Percentiles rank a stretch among this genome's conserved stretches.
These are phyloP conservation scores for Chaetura pelagica DNA, from an alignment of 2,113 vertebrate genomes.

Conservation along the genomic window DNA sequence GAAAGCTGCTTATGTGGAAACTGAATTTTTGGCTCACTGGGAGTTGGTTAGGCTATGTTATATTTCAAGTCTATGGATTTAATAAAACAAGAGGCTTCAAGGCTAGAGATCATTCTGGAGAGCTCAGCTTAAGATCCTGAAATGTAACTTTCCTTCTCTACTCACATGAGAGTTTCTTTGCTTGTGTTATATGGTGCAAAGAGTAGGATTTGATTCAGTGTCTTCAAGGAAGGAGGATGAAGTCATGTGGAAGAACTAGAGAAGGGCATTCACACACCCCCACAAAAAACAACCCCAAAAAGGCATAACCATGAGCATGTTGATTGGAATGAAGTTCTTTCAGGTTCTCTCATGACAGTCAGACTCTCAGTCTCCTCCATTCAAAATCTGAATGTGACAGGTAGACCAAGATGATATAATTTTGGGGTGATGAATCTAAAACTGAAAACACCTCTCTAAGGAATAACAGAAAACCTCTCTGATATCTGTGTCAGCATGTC, in stretches of 20 bases:
- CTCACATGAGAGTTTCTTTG: neutral
- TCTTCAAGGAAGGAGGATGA: neutral
- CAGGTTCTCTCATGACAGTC: neutral
- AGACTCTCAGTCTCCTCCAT: slow-evolving; percentile 26
- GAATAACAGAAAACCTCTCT: slow-evolving; percentile 4
- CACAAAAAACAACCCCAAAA: neutral
- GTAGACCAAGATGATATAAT: neutral
- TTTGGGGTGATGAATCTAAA: slow-evolving; percentile 6
- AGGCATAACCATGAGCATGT: neutral
- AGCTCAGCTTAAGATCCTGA: neutral
- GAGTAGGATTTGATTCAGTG: neutral
- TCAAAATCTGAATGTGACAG: slow-evolving; percentile 19
- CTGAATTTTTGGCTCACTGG: neutral
- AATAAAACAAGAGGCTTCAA: neutral
- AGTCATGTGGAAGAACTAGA: neutral
- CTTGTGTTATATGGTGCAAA: neutral
- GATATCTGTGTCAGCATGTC: slow-evolving; percentile 52
- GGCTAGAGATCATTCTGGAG: neutral
- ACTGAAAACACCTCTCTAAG: neutral
- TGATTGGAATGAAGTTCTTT: neutral
- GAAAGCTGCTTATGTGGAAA: neutral
- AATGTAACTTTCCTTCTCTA: neutral
- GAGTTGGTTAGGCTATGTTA: neutral
- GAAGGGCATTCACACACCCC: neutral
- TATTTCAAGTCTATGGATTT: neutral